Conservation (phyloP, 92 coral and sea anemone species). For the Bergia puertoricense region DNA sequence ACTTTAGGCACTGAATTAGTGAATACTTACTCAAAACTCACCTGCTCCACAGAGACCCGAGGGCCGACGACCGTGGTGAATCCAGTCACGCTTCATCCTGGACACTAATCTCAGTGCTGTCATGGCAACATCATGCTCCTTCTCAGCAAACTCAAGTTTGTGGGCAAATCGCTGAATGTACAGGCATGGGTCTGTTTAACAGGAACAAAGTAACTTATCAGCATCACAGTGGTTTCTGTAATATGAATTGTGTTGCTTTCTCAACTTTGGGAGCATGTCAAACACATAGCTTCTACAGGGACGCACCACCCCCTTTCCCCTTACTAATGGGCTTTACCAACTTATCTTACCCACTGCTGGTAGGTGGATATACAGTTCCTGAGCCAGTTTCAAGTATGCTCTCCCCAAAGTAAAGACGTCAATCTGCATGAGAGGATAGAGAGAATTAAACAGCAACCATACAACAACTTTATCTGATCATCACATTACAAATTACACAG, state of each 20-base stretch:
- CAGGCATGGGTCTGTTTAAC: constrained; percentile 84
- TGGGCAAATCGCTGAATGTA: constrained; percentile 98
- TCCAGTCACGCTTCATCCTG: constrained; percentile 98
- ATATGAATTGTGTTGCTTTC: too few species aligned
- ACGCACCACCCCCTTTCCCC: neutral
- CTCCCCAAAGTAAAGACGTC: constrained; percentile 94
- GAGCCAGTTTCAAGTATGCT: constrained; percentile 90
- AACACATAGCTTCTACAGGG: too few species aligned
- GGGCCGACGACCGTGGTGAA: constrained; percentile 98
- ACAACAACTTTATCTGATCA: too few species aligned
- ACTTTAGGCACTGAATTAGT: too few species aligned
- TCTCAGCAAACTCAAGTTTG: constrained; percentile 92
- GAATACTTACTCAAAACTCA: neutral
- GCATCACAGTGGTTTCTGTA: neutral
- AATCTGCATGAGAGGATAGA: constrained; percentile 59
- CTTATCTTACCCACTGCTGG: constrained; percentile 58
- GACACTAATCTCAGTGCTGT: constrained; percentile 93
- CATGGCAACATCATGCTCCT: constrained; percentile 96
- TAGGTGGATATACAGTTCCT: constrained; percentile 90
- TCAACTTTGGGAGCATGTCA: neutral
- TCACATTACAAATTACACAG: too few species aligned
- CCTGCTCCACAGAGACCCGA: constrained; percentile 99
- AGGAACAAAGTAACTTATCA: neutral
- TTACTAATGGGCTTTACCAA: neutral
- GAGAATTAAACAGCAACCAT: too few species aligned